Conservation (phyloP, 2,797 vertebrate species). For the Aplochiton taeniatus region DNA sequence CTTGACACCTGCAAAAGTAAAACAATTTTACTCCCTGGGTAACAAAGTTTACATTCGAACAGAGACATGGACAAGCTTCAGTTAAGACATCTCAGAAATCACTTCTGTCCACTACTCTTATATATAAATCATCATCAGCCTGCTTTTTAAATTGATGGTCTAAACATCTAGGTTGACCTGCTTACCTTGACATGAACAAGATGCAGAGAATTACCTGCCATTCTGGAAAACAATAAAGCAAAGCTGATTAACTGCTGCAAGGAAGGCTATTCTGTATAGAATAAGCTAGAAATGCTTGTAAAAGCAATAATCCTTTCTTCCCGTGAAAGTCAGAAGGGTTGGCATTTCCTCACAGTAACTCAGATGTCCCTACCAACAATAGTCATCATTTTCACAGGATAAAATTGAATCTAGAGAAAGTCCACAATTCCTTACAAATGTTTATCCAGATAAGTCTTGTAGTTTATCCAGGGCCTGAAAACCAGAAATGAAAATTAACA, state of each 20-base stretch:
- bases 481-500: too few species aligned
- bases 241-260: too few species aligned
- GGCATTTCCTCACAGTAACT: slow-evolving; percentile 72
- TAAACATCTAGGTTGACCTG: too few species aligned
- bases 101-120: slow-evolving; percentile 97
- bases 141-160: slow-evolving; percentile 20
- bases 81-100: slow-evolving; percentile 85
- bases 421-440: too few species aligned
- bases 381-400: slow-evolving; percentile 63
- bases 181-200: not conserved
- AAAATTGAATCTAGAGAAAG: not conserved
- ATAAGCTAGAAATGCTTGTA: too few species aligned
- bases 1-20: not conserved
- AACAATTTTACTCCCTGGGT: not conserved
- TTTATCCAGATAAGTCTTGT: too few species aligned
- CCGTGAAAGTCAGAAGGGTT: slow-evolving; percentile 71
- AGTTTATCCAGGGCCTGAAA: too few species aligned
- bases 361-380: slow-evolving; percentile 85
- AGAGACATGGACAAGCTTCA: slow-evolving; percentile 73
- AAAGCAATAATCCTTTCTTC: not conserved
- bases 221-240: too few species aligned
- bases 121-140: slow-evolving; percentile 75
- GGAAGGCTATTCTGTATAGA: too few species aligned
- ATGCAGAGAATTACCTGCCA: not conserved
- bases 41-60: fast-evolving